These are phyloP conservation scores for Popillia japonica DNA, from an alignment of 1,140 invertebrate genomes.

Conservation along the genomic window DNA sequence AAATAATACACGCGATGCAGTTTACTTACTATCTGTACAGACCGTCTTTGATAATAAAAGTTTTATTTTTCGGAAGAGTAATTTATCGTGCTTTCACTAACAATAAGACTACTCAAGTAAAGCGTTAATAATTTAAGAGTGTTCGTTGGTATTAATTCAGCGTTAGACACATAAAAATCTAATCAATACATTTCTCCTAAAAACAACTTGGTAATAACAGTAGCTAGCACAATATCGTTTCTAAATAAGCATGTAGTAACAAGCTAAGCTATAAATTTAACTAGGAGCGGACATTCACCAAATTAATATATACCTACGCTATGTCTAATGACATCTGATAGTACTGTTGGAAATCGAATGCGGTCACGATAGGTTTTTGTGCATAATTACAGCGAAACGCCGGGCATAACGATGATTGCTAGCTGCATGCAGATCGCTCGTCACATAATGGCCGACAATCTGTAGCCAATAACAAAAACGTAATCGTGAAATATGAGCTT, in stretches of 20 bases:
- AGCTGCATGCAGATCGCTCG: conserved; percentile 43
- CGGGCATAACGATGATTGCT: conserved; percentile 51
- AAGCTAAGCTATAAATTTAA: not conserved
- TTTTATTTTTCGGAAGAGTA: not conserved
- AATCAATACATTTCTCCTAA: no score
- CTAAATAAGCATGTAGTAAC: no score
- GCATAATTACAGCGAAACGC: conserved; percentile 48
- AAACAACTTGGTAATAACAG: no score
- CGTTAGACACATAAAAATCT: no score
- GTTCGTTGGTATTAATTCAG: no score
- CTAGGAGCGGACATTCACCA: not conserved
- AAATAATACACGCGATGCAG: conserved; percentile 29
- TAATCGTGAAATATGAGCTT: conserved; percentile 22
- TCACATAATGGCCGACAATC: conserved; percentile 46
- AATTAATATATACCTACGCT: conserved; percentile 7
- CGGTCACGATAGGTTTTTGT: conserved; percentile 53
- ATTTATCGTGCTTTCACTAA: conserved; percentile 9
- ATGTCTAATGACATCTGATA: conserved; percentile 43
- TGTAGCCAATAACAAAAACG: conserved; percentile 26
- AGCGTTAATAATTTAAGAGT: not conserved
- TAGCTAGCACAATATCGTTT: no score
- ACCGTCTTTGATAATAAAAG: not conserved
- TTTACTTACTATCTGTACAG: not conserved
- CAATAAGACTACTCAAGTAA: not conserved
- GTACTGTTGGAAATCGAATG: conserved; percentile 47